Evolutionary conservation across 2,888 invertebrate genomes (phyloP), one percentile per base, ranked within the genome.

Genomic region (Watsonalla cultraria): DNA sequence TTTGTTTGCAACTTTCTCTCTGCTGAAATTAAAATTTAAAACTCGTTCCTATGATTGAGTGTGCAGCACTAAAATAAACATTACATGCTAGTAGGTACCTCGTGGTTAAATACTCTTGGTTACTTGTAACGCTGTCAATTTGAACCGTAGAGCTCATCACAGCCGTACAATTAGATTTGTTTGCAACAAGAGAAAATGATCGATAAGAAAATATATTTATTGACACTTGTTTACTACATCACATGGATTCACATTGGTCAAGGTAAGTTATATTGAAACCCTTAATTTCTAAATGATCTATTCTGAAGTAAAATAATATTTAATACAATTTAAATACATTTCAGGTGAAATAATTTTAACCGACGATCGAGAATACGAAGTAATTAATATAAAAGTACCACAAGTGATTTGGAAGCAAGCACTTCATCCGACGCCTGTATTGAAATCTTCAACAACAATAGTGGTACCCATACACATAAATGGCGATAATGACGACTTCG

Each of bases 21-120:
- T 60, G 63, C 65, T 60, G 75, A 62, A 83, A 86, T 88, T 89
- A 80, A 88, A 84, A 90, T 90, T 86, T 86, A 78, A 88, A 89
- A 87, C 89, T 87, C 84, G 90, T 88, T 88, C 81, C 78, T 76
- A 63, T 75, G 81, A 77, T 68, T 80, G 79, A 76, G 74, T 68
- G 79, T 74, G 71, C 70, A 74, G 70, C 24, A 24, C 72, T 78
- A 75, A 84, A 84, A 79, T 81, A 79, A 80, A 77, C 80, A 81
- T 83, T 66, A 74, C 64, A 72, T 72, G 71, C 77, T 76, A 76
- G 77, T 76, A 73, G 78, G 71, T 72, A 70, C 68, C 1, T 42
- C 5, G 42, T 74, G 66, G 79, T 86, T 89, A 90, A 86, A 90
- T 88, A 88, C 82, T 76, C 79, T 73, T 65, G 71, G 77, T 74